Evolutionary conservation across 1,140 invertebrate species (phyloP).

Genomic region (Alviniconcha marisindica): DNA sequence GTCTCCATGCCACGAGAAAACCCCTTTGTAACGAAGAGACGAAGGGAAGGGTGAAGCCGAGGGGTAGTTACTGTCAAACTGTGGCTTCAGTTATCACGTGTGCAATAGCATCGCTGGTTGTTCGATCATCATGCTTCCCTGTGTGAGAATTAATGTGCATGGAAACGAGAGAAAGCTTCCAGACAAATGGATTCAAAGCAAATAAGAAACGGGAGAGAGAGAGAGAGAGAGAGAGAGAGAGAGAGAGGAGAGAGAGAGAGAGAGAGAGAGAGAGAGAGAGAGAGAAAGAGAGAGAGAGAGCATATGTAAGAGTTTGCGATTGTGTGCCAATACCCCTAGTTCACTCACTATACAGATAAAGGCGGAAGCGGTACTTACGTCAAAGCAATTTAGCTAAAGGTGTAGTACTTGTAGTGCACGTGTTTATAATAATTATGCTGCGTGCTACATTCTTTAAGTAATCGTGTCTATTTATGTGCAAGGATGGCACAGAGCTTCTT

Average conservation of each 20-base stretch:
- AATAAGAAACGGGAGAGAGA: constrained; percentile 10
- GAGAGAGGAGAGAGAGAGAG: constrained; percentile 18
- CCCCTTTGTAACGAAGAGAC: not conserved
- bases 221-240: constrained; percentile 34
- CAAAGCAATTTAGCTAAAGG: no score
- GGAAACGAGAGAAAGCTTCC: constrained; percentile 12
- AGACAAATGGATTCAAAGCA: not conserved
- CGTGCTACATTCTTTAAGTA: no score
- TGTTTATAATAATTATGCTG: no score
- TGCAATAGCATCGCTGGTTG: no score
- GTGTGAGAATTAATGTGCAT: not conserved
- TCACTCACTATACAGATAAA: no score
- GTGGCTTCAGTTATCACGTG: not conserved
- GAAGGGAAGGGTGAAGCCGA: not conserved
- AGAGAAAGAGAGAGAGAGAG: not conserved
- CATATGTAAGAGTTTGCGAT: not conserved
- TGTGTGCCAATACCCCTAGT: not conserved
- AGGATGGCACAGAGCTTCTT: no score
- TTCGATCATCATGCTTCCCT: no score
- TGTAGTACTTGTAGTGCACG: no score
- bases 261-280: not conserved
- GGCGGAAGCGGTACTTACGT: no score
- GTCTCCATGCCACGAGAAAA: not conserved
- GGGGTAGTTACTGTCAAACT: not conserved
- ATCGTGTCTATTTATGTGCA: no score